Base-by-base conservation (phyloP, 2,888 invertebrate genomes). In the Nebria salina region DNA sequence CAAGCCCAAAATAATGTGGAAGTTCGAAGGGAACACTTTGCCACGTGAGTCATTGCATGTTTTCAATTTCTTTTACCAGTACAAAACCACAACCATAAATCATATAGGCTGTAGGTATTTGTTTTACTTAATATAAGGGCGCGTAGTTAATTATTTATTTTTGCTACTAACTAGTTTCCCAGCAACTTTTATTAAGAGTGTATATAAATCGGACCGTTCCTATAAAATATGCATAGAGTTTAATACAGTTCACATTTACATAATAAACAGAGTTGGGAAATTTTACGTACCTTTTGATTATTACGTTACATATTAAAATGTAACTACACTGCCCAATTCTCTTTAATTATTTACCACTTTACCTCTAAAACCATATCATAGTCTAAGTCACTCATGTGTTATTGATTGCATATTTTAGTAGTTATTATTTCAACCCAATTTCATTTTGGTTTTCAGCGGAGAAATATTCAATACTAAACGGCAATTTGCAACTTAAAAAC, bases 401-500 rank as follows among this genome's bases (percentile, higher is more conserved):
- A 20, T 20, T 20, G 20, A 20, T 20, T 20, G 20, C 20, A 20
- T 20, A 20, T 20, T 20, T 20, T 20, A 20, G 20, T 20, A 20
- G 20, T 20, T 20, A 20, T 20, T 20, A 20, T 20, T 20, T 20
- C 20, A 20, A 20, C 20, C 34, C 34, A 34, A 34, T 34, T 34
- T 34, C 5, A 34, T 34, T 34, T 34, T 34, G 34, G 5, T 66
- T 81, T 76, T 42, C 15, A 81, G 81, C 72, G 26, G 76, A 86
- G 66, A 90, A 89, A 85, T 90, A 89, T 84, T 87, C 87, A 82
- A 86, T 88, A 84, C 87, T 89, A 84, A 89, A 87, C 83, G 89
- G 90, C 85, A 91, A 91, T 83, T 88, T 91, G 83, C 86, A 88
- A 84, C 89, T 91, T 84, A 88, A 88, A 85, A 90, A 89, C 84